Evolutionary conservation across 2,888 invertebrate genomes (phyloP), one percentile per base, ranked within the genome.

Genomic region (Luperina testacea): DNA sequence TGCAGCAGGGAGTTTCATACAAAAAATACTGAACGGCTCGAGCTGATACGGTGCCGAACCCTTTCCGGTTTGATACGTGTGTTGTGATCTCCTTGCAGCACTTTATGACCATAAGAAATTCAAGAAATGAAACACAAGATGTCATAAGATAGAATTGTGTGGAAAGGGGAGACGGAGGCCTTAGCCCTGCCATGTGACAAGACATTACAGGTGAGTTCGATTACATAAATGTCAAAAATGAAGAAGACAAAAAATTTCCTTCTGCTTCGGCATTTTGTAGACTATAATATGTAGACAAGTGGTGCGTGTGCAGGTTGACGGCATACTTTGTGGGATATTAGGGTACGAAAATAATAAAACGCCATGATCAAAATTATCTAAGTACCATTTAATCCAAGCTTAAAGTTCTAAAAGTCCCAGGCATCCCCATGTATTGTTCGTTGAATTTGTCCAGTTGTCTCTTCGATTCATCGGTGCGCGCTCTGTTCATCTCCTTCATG

Each of bases 401-500:
- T 59, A 95, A 90, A 53, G 90, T 87, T 79, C 95, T 91, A 75
- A 95, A 95, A 0, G 94, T 92, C 0, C 95, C 95, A 5, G 94
- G 92, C 85, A 94, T 90, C 4, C 95, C 95, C 77, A 93, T 88
- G 42, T 92, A 92, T 24, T 94, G 89, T 3, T 94, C 93, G 17
- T 93, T 93, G 75, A 93, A 94, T 64, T 88, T 91, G 6, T 91
- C 91, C 1, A 81, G 75, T 20, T 82, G 83, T 81, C 94, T 89
- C 53, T 79, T 84, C 0, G 88, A 73, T 81, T 94, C 94, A 57
- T 94, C 90, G 0, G 93, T 93, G 6, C 84, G 71, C 0, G 91
- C 90, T 38, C 73, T 64, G 11, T 89, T 89, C 88, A 93, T 89
- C 51, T 90, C 89, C 17, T 80, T 88, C 65, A 92, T 73, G 32